Conservation (phyloP, 2,797 vertebrate genomes). For the Choloepus didactylus region DNA sequence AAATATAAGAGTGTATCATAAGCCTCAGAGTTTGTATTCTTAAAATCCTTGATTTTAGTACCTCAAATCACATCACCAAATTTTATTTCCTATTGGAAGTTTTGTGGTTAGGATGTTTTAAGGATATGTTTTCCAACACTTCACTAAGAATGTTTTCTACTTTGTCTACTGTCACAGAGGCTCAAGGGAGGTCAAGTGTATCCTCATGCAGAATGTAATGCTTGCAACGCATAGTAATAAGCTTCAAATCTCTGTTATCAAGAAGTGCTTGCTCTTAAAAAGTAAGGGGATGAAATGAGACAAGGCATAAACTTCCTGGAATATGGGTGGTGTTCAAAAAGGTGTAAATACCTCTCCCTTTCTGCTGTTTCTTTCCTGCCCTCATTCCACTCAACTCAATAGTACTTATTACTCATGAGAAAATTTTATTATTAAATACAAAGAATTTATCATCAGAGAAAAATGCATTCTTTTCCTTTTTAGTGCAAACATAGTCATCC, state of each 20-base stretch:
- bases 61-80: not conserved
- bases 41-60: not conserved
- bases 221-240: not conserved
- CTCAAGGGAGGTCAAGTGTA: not conserved
- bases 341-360: not conserved
- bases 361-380: not conserved
- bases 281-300: not conserved
- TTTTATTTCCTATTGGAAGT: not conserved
- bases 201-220: slow-evolving; percentile 1
- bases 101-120: not conserved
- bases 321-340: not conserved
- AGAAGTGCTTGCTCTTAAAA: not conserved
- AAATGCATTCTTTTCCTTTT: not conserved
- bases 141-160: not conserved
- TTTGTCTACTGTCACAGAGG: not conserved
- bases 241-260: not conserved
- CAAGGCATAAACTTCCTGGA: not conserved
- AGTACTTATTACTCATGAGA: not conserved
- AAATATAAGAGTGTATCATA: not conserved
- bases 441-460: not conserved
- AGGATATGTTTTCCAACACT: not conserved
- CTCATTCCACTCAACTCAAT: not conserved
- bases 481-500: not conserved
- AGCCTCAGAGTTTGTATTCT: not conserved
- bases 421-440: not conserved